Evolutionary conservation across 2,888 invertebrate genomes (phyloP).

Genomic region (Zygogramma bicolorata): DNA sequence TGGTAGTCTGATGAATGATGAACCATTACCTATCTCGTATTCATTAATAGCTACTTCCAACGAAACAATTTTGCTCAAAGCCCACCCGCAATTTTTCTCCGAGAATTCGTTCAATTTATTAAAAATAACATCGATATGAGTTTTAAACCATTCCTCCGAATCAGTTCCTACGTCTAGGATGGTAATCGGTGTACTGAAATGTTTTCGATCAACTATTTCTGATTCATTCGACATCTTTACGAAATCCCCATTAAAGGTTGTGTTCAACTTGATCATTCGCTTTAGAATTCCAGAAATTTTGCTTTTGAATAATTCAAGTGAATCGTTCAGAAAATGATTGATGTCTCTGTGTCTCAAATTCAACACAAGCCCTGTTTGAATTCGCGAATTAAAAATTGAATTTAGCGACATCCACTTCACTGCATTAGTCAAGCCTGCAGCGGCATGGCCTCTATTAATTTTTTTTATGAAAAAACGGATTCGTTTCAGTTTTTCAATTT

Average conservation of each 20-base stretch:
- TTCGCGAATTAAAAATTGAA: not conserved
- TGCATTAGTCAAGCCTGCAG: not conserved
- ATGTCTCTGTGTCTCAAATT: conserved; percentile 23
- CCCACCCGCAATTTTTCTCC: no score
- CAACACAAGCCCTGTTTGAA: conserved; percentile 18
- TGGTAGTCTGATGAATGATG: no score
- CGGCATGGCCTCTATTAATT: not conserved
- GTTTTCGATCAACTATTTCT: conserved; percentile 17
- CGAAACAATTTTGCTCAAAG: no score
- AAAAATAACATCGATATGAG: no score
- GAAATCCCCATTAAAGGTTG: conserved; percentile 7
- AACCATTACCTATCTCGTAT: no score
- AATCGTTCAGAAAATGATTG: conserved; percentile 10
- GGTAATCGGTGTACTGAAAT: conserved; percentile 18
- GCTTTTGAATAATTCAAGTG: conserved; percentile 3
- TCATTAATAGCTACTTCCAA: no score
- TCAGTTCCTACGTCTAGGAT: conserved; percentile 23
- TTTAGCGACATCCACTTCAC: not conserved
- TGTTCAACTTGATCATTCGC: conserved; percentile 8
- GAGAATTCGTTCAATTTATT: no score
- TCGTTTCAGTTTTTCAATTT: not conserved
- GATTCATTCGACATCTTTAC: conserved; percentile 13
- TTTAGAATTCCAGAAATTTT: conserved; percentile 8
- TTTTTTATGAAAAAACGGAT: not conserved
- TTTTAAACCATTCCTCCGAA: no score